Conservation (phyloP, 2,113 vertebrate species). For the Grammomys dolichurus region DNA sequence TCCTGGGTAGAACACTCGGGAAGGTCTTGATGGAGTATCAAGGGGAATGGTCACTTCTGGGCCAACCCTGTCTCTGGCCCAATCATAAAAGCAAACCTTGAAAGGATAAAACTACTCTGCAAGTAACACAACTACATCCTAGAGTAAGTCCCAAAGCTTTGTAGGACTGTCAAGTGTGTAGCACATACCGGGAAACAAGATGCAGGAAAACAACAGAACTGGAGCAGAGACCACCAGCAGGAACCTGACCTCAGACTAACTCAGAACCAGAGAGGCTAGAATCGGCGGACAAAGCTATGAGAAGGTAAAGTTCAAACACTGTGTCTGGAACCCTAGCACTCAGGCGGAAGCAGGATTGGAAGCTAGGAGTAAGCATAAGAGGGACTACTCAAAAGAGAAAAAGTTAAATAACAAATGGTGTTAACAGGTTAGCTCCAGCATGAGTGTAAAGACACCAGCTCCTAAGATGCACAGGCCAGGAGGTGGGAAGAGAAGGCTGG, state of each 20-base stretch:
- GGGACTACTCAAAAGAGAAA: background rate
- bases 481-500: background rate
- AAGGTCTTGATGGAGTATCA: background rate
- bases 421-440: background rate
- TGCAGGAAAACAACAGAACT: background rate
- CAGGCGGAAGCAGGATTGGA: background rate
- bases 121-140: background rate
- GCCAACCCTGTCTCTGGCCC: background rate
- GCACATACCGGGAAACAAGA: background rate
- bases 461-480: background rate
- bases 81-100: background rate
- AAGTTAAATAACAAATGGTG: background rate
- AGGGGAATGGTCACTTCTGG: background rate
- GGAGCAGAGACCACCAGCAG: background rate
- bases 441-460: background rate
- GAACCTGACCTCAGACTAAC: background rate
- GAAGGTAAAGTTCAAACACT: background rate
- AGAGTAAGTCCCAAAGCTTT: conserved; percentile 16
- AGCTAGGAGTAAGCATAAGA: background rate
- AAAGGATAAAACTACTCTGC: background rate
- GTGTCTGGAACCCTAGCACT: background rate
- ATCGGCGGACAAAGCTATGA: background rate
- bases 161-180: background rate
- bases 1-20: background rate
- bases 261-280: background rate